phyloP scores from a whole-genome alignment of 1,140 invertebrate genomes.

The Periplaneta americana region DNA sequence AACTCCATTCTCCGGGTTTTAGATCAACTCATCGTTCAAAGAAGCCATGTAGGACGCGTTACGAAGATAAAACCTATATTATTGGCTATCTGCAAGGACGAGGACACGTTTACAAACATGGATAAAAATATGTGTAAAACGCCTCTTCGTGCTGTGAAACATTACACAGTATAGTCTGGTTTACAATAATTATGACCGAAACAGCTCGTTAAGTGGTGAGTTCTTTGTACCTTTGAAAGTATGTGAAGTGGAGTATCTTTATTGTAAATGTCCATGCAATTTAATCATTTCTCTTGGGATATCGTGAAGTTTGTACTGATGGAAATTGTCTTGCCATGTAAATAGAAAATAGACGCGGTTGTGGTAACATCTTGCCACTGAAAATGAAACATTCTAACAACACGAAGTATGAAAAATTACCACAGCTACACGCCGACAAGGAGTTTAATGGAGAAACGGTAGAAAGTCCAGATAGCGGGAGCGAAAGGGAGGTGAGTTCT shows the following conservation, averaged over 20 bases:
- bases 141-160: background rate
- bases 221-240: background rate
- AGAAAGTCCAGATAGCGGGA: slow-evolving; percentile 20
- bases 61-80: background rate
- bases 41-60: background rate
- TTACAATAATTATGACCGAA: background rate
- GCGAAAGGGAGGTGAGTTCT: slow-evolving; percentile 12
- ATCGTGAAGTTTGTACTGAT: background rate
- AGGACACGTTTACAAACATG: background rate
- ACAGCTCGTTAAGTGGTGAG: no score
- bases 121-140: background rate
- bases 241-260: background rate
- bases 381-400: slow-evolving; percentile 24
- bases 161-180: background rate
- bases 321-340: background rate
- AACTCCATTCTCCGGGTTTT: background rate
- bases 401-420: slow-evolving; percentile 23
- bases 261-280: background rate
- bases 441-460: slow-evolving; percentile 21
- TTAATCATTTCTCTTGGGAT: background rate
- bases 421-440: slow-evolving; percentile 18
- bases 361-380: background rate
- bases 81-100: background rate
- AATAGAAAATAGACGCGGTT: background rate
- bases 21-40: background rate